A percentile compares a stretch with the other conserved stretches of the same genome.
Evolutionary conservation across 1,140 invertebrate genomes (phyloP).

Genomic region (Lepidurus arcticus): DNA sequence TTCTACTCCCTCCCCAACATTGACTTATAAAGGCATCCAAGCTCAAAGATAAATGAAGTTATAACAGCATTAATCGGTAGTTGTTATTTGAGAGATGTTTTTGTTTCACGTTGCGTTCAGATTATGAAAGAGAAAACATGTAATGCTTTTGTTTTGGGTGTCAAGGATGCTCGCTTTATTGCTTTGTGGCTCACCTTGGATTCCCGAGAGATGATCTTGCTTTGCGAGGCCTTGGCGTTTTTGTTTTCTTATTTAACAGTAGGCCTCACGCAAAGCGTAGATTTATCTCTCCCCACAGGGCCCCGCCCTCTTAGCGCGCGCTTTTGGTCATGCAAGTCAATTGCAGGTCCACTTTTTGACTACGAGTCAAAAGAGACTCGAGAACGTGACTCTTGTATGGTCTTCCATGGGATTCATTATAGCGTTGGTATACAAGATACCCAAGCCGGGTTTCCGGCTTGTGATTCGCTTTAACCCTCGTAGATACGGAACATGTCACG

Average conservation of each 20-base stretch:
- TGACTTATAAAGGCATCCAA: background rate
- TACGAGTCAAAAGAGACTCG: background rate
- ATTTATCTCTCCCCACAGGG: background rate
- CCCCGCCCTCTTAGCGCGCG: background rate
- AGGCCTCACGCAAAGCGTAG: background rate
- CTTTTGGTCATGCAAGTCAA: background rate
- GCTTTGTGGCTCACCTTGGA: no score
- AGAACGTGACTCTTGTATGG: background rate
- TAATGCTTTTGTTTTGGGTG: no score
- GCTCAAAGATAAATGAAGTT: background rate
- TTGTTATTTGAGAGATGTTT: no score
- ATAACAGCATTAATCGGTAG: background rate
- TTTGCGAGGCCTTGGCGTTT: background rate
- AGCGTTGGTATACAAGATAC: background rate
- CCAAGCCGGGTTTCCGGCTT: conserved; percentile 9
- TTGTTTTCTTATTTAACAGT: background rate
- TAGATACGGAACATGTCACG: conserved; percentile 14
- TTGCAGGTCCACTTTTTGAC: background rate
- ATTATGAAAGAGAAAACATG: no score
- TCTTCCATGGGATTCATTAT: conserved; percentile 6
- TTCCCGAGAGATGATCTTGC: background rate
- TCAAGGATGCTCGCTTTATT: no score
- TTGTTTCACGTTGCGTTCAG: no score
- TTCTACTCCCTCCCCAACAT: background rate
- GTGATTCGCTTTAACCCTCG: background rate